These are phyloP conservation scores for Heterotilapia buettikoferi DNA, from an alignment of 2,113 vertebrate genomes.

Conservation along the genomic window DNA sequence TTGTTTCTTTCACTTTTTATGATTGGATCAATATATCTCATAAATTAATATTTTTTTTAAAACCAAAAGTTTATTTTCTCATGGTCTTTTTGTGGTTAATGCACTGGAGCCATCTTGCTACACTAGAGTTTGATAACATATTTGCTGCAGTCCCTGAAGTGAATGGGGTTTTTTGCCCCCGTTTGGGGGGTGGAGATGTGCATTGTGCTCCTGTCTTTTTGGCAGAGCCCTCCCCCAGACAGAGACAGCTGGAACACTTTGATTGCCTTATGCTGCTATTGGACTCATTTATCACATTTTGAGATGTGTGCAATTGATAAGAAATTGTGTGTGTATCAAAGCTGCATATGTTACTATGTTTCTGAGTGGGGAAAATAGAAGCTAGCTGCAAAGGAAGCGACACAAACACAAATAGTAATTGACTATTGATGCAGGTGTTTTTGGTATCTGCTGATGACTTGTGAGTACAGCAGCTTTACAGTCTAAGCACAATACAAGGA, in stretches of 20 bases:
- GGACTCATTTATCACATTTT: slow-evolving; percentile 45
- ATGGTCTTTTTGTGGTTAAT: not conserved
- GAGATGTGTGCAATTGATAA: slow-evolving; percentile 28
- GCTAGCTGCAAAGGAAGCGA: not conserved
- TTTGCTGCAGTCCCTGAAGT: slow-evolving; percentile 55
- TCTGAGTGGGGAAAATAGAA: not conserved
- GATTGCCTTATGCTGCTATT: not conserved
- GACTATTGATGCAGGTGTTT: not conserved
- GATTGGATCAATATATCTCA: not conserved
- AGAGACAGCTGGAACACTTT: slow-evolving; percentile 29
- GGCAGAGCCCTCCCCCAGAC: not conserved
- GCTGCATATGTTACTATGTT: not conserved
- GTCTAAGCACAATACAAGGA: not conserved
- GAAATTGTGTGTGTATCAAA: not conserved
- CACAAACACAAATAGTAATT: not conserved
- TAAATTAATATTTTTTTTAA: not conserved
- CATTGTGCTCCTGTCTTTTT: not conserved
- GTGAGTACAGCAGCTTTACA: not conserved
- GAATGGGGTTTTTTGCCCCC: not conserved
- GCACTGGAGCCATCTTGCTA: slow-evolving; percentile 37
- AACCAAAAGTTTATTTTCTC: not conserved
- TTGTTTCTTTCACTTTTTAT: not conserved
- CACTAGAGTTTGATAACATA: slow-evolving; percentile 7
- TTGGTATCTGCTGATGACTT: not conserved
- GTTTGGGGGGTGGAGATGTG: not conserved